Conservation (phyloP, 1,140 invertebrate genomes). For the Trachymyrmex cornetzi region DNA sequence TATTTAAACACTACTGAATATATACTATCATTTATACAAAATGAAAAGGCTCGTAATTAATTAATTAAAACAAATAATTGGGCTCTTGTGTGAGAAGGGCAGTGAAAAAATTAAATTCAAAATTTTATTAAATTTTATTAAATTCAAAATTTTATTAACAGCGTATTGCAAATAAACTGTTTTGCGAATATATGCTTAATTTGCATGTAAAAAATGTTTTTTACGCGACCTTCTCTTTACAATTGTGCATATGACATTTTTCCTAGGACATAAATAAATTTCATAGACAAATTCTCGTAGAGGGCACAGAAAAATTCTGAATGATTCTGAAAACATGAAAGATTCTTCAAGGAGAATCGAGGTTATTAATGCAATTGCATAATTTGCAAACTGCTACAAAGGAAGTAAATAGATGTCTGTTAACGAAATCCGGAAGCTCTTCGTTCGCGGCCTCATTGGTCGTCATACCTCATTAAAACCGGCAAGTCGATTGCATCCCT, state of each 20-base stretch:
- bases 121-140: slow-evolving; percentile 54
- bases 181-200: neutral
- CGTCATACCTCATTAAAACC: slow-evolving; percentile 45
- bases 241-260: neutral
- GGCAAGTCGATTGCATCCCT: slow-evolving; percentile 11
- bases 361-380: slow-evolving; percentile 11
- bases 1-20: slow-evolving; percentile 31
- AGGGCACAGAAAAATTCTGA: neutral
- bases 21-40: neutral
- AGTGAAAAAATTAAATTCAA: slow-evolving; percentile 36
- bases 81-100: neutral
- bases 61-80: slow-evolving; percentile 51
- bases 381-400: slow-evolving; percentile 11
- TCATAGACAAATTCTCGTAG: neutral
- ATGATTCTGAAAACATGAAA: slow-evolving; percentile 1
- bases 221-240: neutral
- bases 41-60: slow-evolving; percentile 39
- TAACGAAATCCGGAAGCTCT: slow-evolving; percentile 36
- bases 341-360: neutral
- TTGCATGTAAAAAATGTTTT: neutral
- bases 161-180: slow-evolving; percentile 21
- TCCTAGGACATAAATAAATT: neutral
- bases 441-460: slow-evolving; percentile 24
- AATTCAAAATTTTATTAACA: slow-evolving; percentile 56
- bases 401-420: slow-evolving; percentile 11